These are phyloP conservation scores for Herminia tarsipennalis DNA, from an alignment of 2,888 invertebrate genomes.

Conservation along the genomic window DNA sequence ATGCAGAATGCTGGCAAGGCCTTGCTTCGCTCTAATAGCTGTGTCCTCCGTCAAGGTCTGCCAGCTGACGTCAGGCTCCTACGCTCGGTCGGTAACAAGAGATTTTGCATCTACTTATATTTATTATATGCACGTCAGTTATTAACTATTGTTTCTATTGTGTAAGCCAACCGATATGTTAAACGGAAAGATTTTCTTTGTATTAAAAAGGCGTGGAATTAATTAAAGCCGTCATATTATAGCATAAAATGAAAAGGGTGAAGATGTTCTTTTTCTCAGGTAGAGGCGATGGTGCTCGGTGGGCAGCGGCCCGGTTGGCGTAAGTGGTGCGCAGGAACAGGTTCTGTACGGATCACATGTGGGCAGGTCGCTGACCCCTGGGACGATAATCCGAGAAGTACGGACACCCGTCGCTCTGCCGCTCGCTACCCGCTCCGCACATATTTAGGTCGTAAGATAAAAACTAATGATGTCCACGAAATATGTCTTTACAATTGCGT, in stretches of 20 bases:
- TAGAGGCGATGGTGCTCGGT: slow-evolving; percentile 43
- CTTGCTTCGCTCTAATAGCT: slow-evolving; percentile 77
- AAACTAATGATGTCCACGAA: slow-evolving; percentile 33
- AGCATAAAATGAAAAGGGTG: background rate
- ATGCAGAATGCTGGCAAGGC: slow-evolving; percentile 73
- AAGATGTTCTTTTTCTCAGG: slow-evolving; percentile 45
- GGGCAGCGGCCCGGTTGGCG: slow-evolving; percentile 57
- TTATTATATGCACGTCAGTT: slow-evolving; percentile 43
- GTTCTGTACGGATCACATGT: slow-evolving; percentile 78
- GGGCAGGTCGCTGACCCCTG: slow-evolving; percentile 73
- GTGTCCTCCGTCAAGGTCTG: slow-evolving; percentile 79
- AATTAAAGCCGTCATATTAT: background rate
- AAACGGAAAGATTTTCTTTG: no score
- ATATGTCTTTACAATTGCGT: slow-evolving; percentile 16
- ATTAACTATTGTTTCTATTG: no score
- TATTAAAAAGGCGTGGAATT: no score
- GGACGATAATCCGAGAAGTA: slow-evolving; percentile 66
- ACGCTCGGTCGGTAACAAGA: slow-evolving; percentile 71
- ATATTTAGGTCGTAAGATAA: slow-evolving; percentile 36
- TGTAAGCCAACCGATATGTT: no score
- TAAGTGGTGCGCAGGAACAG: slow-evolving; percentile 78
- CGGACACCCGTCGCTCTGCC: slow-evolving; percentile 53
- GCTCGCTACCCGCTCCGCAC: slow-evolving; percentile 37
- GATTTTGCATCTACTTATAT: slow-evolving; percentile 61
- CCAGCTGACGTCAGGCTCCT: slow-evolving; percentile 73